Conservation (phyloP, 1,140 invertebrate genomes). For the Adelges cooleyi region DNA sequence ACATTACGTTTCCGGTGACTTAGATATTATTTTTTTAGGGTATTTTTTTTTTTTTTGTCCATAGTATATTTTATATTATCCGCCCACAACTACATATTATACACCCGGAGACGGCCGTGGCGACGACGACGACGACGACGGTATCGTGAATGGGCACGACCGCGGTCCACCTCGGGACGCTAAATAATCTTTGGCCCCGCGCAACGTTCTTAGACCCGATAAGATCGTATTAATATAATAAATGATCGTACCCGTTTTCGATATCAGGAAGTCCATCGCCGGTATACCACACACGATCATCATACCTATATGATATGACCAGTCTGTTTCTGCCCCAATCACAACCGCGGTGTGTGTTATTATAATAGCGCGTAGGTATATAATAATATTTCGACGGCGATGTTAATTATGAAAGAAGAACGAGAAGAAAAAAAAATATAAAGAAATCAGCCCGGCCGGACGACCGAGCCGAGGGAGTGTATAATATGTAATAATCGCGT, state of each 20-base stretch:
- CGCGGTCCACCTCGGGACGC: conserved; percentile 4
- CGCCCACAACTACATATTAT: too few relatives aligned
- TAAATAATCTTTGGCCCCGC: conserved; percentile 26
- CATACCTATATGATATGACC: conserved; percentile 26
- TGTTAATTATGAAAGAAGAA: too few relatives aligned
- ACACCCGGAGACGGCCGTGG: neutral
- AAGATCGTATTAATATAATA: conserved; percentile 29
- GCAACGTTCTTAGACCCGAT: conserved; percentile 9
- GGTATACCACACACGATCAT: conserved; percentile 26
- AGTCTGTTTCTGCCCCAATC: conserved; percentile 21
- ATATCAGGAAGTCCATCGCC: conserved; percentile 23
- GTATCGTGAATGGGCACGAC: neutral
- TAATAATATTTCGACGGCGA: neutral
- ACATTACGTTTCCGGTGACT: too few relatives aligned
- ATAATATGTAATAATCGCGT: too few relatives aligned
- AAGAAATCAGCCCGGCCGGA: too few relatives aligned
- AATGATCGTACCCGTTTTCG: conserved; percentile 25
- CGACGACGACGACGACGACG: neutral
- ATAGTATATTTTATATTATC: too few relatives aligned
- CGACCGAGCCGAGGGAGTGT: too few relatives aligned
- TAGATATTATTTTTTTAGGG: too few relatives aligned
- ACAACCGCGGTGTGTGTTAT: neutral
- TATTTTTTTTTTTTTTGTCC: too few relatives aligned
- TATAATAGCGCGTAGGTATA: neutral
- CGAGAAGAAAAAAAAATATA: too few relatives aligned